These are phyloP conservation scores for Synanceia verrucosa DNA, from an alignment of 2,797 vertebrate genomes.

Conservation along the genomic window DNA sequence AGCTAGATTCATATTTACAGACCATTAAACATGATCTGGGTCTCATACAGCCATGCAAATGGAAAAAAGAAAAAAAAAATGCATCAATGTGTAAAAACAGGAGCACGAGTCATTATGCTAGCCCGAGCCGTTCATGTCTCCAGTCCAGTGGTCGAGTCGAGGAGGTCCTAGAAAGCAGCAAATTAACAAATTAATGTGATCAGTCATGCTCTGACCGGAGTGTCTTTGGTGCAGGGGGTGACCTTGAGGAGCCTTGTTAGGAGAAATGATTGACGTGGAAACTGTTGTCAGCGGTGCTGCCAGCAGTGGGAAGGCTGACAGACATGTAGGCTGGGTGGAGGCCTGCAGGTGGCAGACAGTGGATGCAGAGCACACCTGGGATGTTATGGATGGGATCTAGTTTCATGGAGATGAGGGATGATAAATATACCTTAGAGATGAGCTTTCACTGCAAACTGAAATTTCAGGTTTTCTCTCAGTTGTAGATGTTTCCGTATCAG, in stretches of 20 bases:
- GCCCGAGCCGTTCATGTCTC: slow-evolving; percentile 45
- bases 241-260: slow-evolving; percentile 75
- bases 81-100: slow-evolving; percentile 48
- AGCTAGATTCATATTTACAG: slow-evolving; percentile 47
- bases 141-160: slow-evolving; percentile 39
- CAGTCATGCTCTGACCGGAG: slow-evolving; percentile 48
- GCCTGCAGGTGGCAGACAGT: slow-evolving; percentile 38
- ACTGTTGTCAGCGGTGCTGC: slow-evolving; percentile 39
- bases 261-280: slow-evolving; percentile 67
- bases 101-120: slow-evolving; percentile 46
- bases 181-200: slow-evolving; percentile 76
- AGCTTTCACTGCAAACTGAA: background rate
- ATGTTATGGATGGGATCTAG: slow-evolving; percentile 39
- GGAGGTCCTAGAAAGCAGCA: slow-evolving; percentile 59
- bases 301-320: slow-evolving; percentile 30
- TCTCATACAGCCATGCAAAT: slow-evolving; percentile 27
- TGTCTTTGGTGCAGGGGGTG: slow-evolving; percentile 41
- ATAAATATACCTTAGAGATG: background rate
- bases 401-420: slow-evolving; percentile 3
- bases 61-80: slow-evolving; percentile 44
- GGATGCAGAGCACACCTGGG: slow-evolving; percentile 44
- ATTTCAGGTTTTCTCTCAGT: background rate
- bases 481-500: background rate
- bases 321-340: slow-evolving; percentile 43
- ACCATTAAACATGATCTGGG: slow-evolving; percentile 52